Evolutionary conservation across 2,113 vertebrate species (phyloP), one percentile per base, ranked within the genome.

Genomic region (Caretta caretta): DNA sequence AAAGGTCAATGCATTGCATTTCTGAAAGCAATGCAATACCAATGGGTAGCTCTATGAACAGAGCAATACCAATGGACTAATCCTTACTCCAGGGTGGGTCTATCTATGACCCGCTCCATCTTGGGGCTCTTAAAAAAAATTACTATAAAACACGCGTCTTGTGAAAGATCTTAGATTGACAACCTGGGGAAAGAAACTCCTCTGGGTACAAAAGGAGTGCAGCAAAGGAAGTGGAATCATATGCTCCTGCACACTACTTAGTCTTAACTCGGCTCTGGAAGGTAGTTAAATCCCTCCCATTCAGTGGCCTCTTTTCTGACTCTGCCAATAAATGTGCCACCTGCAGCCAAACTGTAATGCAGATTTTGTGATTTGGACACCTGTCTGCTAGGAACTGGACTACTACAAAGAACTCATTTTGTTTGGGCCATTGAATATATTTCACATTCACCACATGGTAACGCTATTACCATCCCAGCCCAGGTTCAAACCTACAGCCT

Each of bases 61-160:
- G 0, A 53, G 50, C 80, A 86, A 51, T 46, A 62, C 24, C 10
- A 86, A 16, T 69, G 72, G 0, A 0, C 17, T 19, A 57, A 20
- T 83, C 35, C 22, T 72, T 38, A 72, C 19, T 72, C n/a, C 65
- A 72, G 19, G n/a, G 19, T 72, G 13, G 10, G 42, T 27, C 42
- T 48, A 29, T 10, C 10, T 22, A 27, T 76, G 72, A 75, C 24
- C 10, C 1, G 2, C 1, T 0, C 84, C 7, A 2, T 2, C 2
- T 48, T 65, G 14, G 31, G 51, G 6, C 31, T 17, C 49, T 69
- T 59, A 91, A 91, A 90, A 51, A 24, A 90, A 91, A 38, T 29
- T n/a, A 69, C 50, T 90, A 78, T 8, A 2, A 86, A 92, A 86
- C 5, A 9, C 24, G 29, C 13, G 16, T 89, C 59, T 80, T 89